Evolutionary conservation across 2,797 vertebrate species (phyloP), one percentile per base, ranked within the genome.

Genomic region (Craterocephalus amniculus): DNA sequence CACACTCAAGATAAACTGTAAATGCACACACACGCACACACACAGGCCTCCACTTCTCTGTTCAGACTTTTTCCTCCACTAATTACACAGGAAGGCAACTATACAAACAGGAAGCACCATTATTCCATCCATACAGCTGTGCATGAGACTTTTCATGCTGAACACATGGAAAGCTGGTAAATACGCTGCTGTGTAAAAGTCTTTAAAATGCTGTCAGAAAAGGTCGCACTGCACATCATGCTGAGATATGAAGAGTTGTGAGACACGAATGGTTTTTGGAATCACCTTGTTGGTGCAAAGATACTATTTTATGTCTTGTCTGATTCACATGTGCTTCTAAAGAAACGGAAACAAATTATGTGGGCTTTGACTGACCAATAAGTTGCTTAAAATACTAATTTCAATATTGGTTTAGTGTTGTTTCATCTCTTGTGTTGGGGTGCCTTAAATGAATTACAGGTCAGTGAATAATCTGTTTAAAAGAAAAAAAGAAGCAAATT

Each of bases 21-120:
- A 48, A 48, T 48, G 45, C 20, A 48, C 45, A 48, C 45, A 48
- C 45, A 40, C 54, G 70, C 43, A 56, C 58, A 65, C 24, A 74
- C 16, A 63, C 6, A 72, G 0, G 4, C 36, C 16, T 54, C 43
- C 13, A 20, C 60, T 0, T 56, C 31, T 49, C 49, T 45, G 16
- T 43, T 24, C 58, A 56, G 68, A 7, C 71, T 8, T 71, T 72
- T 79, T 70, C 76, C 73, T 65, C 31, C 63, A 74, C 71, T 85
- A 85, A 84, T 89, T 83, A 77, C 64, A 68, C 81, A 88, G 90
- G 89, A 90, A 90, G 63, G 58, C 80, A 67, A 80, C 72, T 70
- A 27, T 40, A 80, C 83, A 89, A 91, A 91, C 90, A 91, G 88
- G 87, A 92, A 90, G 64, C 74, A 70, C 71, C 51, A 32, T 56